phyloP scores from a whole-genome alignment of 1,140 invertebrate species.

The Caerostris extrusa region DNA sequence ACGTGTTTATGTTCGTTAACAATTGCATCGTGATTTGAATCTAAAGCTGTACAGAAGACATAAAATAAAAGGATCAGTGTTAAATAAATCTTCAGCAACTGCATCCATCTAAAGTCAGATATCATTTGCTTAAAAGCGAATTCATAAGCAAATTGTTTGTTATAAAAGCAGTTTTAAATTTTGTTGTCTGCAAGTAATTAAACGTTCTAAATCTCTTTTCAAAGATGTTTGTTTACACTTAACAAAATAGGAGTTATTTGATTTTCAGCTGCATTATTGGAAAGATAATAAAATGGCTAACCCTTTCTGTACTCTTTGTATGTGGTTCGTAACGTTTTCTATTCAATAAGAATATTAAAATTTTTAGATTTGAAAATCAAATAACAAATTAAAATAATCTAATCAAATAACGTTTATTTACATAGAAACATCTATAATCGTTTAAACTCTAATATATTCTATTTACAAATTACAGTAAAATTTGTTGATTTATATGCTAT shows the following conservation, averaged over 20 bases:
- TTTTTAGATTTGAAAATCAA: no score
- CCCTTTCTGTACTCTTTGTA: background rate
- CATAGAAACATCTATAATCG: no score
- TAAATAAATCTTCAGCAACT: background rate
- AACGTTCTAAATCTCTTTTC: background rate
- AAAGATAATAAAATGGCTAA: background rate
- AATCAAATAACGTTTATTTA: no score
- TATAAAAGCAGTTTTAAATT: background rate
- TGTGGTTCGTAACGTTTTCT: background rate
- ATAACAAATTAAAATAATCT: no score
- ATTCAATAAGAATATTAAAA: no score
- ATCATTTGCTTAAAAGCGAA: background rate
- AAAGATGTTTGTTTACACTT: background rate
- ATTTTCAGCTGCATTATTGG: background rate
- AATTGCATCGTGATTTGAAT: constrained; percentile 10
- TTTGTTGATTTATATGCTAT: no score
- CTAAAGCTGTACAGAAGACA: background rate
- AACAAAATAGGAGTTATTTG: background rate
- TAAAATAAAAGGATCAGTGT: constrained; percentile 5
- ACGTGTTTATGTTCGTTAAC: constrained; percentile 22
- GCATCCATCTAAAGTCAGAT: background rate
- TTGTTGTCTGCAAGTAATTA: background rate
- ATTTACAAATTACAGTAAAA: no score
- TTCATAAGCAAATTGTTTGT: background rate
- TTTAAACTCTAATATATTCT: no score